Percentiles rank a stretch among this genome's conserved stretches.
Conservation (phyloP, 2,113 vertebrate genomes). For the Myotis davidii region DNA sequence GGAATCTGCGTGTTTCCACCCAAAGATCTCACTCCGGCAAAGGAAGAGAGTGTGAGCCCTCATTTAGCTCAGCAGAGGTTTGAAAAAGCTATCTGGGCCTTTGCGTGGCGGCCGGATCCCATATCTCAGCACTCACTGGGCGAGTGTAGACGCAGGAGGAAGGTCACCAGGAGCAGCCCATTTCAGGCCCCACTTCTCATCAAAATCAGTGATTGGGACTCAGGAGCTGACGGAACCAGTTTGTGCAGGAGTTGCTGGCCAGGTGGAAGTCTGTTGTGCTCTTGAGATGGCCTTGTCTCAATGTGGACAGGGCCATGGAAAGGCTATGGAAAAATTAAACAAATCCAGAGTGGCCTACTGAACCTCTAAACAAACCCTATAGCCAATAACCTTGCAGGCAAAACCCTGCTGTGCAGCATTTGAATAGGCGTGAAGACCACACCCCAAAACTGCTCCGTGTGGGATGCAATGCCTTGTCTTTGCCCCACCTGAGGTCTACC, state of each 20-base stretch:
- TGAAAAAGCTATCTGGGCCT: neutral
- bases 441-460: neutral
- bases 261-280: neutral
- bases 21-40: neutral
- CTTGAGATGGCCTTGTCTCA: neutral
- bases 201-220: neutral
- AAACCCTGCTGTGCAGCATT: neutral
- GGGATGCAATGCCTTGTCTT: neutral
- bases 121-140: neutral
- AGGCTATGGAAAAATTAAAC: constrained; percentile 38
- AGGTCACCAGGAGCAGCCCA: neutral
- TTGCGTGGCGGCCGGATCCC: neutral
- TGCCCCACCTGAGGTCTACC: neutral
- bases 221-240: neutral
- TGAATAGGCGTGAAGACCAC: neutral
- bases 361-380: constrained; percentile 26
- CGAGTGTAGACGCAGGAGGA: neutral
- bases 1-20: neutral
- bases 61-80: neutral
- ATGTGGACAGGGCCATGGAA: neutral
- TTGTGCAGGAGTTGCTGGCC: constrained; percentile 44
- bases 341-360: neutral
- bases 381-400: neutral
- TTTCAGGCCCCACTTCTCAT: neutral
- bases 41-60: neutral